Base-by-base conservation (phyloP, 2,797 vertebrate species). In the Myripristis jacobus region DNA sequence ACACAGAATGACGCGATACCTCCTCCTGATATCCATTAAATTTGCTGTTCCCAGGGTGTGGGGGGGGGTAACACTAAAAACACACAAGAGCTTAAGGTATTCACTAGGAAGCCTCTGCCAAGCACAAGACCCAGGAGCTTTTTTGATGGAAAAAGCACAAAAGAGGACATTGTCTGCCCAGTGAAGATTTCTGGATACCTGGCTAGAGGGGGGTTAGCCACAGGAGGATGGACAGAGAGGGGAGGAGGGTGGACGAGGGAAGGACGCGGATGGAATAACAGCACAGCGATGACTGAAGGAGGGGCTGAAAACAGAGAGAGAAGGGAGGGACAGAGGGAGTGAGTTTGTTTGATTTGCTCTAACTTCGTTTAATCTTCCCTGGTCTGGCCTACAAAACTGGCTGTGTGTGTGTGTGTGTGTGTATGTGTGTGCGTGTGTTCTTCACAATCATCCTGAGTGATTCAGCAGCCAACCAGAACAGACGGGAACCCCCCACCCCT, bases 401-500 rank as follows among this genome's bases (percentile, higher is more conserved):
- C n/a, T 65, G 71, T 71, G 72, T 60, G 71, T 57, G 58, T 19
- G 62, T 65, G 71, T 71, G 72, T 60, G 71, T 65, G 71, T 71
- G 72, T 60, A 69, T 65, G 71, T 71, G 72, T 60, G 71, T 65
- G 71, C 70, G 72, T 60, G 71, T 74, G 82, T 80, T 86, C 73
- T 73, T 77, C 64, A 74, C 81, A 85, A 86, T 83, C 83, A 84
- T 80, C 90, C 91, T 93, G 91, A 94, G 88, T 93, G 92, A 93
- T 92, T 92, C 85, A 84, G 82, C 84, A 79, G 79, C 87, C 88
- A 91, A 92, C 84, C 61, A 74, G 77, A 92, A 89, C 62, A 86
- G 93, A 94, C 89, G 87, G 86, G 58, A 73, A 55, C n/a, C 47
- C 72, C 24, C 24, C 2, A 25, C 21, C 60, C 36, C 64, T 2